Base-by-base conservation (phyloP, 2,113 vertebrate genomes). In the Megaleporinus macrocephalus region DNA sequence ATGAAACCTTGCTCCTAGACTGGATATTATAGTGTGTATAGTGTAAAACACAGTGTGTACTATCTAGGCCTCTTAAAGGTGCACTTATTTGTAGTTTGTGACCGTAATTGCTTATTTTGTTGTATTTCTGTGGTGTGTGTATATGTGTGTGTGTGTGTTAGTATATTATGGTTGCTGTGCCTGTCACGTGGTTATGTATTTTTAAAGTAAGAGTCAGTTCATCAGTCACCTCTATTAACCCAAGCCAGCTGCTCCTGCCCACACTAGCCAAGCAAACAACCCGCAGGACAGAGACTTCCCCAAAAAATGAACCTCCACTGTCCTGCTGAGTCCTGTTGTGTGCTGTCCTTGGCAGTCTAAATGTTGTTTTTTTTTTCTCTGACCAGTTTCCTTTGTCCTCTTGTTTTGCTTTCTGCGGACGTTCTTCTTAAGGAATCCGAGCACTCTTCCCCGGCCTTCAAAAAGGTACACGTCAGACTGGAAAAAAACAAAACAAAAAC, bases 41-140 rank as follows among this genome's bases (percentile, higher is more conserved):
- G n/a, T n/a, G n/a, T n/a, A n/a, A n/a, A n/a, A n/a, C n/a, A n/a
- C n/a, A n/a, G n/a, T 16, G 85, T 79, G 66, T 16, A 61, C 66
- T 16, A 57, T n/a, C 72, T 84, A 78, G 87, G 78, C 81, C 82
- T 86, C 73, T 76, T 78, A 73, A 41, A 30, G 27, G 80, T 81
- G 12, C 33, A 2, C 29, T 27, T 62, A 20, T 65, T 26, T 51
- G 44, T 75, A 5, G 22, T 61, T 55, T 84, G 51, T 71, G 76
- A 68, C 53, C 49, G 71, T 74, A 15, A 47, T 6, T 49, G 41
- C 69, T 36, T 79, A 49, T 74, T 27, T 55, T 3, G 83, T 44
- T 80, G 5, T 76, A 41, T 51, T 16, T 41, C 53, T 81, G 75
- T 51, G 22, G 26, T 24, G 33, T 49, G 16, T 74, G 57, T 80